A percentile compares a stretch with the other conserved stretches of the same genome.
These are phyloP conservation scores for Frieseomelitta varia DNA, from an alignment of 1,140 invertebrate genomes.

Conservation along the genomic window DNA sequence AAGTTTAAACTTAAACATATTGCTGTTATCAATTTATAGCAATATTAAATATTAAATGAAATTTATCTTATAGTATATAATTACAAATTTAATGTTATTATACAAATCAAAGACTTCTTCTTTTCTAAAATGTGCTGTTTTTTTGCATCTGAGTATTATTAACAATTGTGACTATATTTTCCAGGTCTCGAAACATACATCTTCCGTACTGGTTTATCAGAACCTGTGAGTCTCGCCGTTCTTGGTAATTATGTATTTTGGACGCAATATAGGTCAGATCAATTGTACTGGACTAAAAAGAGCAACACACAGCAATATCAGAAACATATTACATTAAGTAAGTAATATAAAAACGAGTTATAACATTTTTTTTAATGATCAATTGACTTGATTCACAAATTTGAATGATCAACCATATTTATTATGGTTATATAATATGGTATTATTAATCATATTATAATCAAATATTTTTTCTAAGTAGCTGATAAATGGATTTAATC, in stretches of 20 bases:
- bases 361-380: background rate
- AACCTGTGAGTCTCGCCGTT: conserved; percentile 82
- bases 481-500: background rate
- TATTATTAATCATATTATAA: too few species aligned
- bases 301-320: conserved; percentile 75
- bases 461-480: background rate
- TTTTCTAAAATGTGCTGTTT: too few species aligned
- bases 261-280: conserved; percentile 61
- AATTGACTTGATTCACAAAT: background rate
- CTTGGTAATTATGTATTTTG: conserved; percentile 84
- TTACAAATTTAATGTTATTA: too few species aligned
- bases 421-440: too few species aligned
- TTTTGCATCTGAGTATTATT: too few species aligned
- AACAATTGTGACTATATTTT: conserved; percentile 48
- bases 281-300: conserved; percentile 85
- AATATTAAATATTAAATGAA: too few species aligned
- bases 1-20: too few species aligned
- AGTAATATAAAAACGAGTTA: conserved; percentile 42
- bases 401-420: background rate
- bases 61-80: too few species aligned
- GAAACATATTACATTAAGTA: conserved; percentile 73
- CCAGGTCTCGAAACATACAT: conserved; percentile 65
- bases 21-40: too few species aligned
- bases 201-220: conserved; percentile 72
- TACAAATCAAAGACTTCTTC: too few species aligned